Evolutionary conservation across 2,113 vertebrate species (phyloP), one percentile per base, ranked within the genome.

Genomic region (Trogon melanurus): DNA sequence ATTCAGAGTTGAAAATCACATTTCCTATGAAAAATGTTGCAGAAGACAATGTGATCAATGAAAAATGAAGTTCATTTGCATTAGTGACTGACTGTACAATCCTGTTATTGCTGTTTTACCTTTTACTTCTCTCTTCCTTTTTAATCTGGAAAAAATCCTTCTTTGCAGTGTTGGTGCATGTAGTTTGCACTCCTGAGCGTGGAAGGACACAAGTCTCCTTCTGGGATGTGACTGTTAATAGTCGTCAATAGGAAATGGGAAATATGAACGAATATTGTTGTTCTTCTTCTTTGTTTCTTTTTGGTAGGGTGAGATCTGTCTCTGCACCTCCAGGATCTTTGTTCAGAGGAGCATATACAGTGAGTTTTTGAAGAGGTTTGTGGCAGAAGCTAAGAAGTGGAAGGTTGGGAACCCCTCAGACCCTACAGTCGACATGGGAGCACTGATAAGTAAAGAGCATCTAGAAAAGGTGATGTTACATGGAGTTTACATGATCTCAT

Each of bases 291-390:
- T 86, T 74, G 3, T 79, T 82, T 67, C 13, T 51, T 71, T 54
- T 60, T 18, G 45, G 9, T 87, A 99, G 99, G 99, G 99, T 62
- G 99, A 99, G 94, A 98, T 99, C 96, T 99, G 99, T 89, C 98
- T 99, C 70, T 99, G 99, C 76, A 99, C 99, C 95, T 99, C 99
- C 94, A 98, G 99, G 94, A 99, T 99, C 93, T 99, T 99, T 93
- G 99, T 99, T 45, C 99, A 99, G 95, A 98, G 96, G 74, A 98
- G 97, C 53, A 98, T 99, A 97, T 99, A 99, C 93, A 82, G 62
- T 12, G 97, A 99, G 48, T 99, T 99, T 97, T 96, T 99, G 87
- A 96, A 98, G 93, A 99, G 79, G 62, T 99, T 99, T 98, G 99
- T 99, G 80, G 98, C 98, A 88, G 98, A 98, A 48, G 86, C 98